These are phyloP conservation scores for Tetramorium alpestre DNA, from an alignment of 1,140 invertebrate genomes.

Conservation along the genomic window DNA sequence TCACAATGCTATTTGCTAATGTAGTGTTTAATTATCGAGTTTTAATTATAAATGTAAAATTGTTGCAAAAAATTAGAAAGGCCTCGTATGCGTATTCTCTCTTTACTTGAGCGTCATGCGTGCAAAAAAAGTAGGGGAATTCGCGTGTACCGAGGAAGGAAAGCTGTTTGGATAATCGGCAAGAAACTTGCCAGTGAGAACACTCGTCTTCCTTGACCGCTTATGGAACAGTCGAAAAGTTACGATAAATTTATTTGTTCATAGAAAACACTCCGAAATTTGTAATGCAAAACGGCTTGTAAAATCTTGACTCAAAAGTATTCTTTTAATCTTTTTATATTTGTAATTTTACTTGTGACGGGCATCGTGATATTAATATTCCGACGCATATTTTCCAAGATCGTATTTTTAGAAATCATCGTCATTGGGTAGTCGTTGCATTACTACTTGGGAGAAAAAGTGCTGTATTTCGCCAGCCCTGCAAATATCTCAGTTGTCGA, in stretches of 20 bases:
- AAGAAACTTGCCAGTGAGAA: conserved; percentile 19
- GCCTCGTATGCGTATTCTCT: background rate
- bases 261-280: background rate
- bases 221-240: background rate
- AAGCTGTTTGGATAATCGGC: background rate
- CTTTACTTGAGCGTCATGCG: background rate
- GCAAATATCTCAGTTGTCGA: background rate
- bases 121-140: background rate
- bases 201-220: conserved; percentile 18
- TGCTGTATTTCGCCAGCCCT: background rate
- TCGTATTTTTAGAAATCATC: background rate
- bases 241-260: background rate
- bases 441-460: no score
- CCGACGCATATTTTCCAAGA: background rate
- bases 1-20: background rate
- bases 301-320: background rate
- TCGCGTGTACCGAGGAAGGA: background rate
- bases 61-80: background rate
- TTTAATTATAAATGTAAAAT: background rate
- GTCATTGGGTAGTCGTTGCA: background rate
- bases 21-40: background rate
- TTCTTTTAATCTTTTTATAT: background rate
- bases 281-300: background rate
- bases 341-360: no score
- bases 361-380: background rate